Evolutionary conservation across 2,888 invertebrate genomes (phyloP), one percentile per base, ranked within the genome.

Genomic region (Halocaridina rubra): DNA sequence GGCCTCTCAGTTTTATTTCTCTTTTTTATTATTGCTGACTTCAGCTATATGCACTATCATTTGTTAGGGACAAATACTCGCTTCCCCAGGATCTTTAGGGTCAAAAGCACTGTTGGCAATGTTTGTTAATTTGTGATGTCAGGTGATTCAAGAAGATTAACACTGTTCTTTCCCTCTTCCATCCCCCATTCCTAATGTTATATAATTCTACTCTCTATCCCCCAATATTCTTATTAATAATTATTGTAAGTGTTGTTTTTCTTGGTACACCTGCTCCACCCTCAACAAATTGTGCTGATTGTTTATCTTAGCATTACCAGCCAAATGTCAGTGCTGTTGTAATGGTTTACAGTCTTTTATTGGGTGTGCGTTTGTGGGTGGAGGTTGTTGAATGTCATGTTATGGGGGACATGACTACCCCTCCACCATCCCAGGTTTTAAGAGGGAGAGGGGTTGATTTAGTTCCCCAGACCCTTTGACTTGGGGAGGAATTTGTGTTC

Each of bases 1-100:
- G 33, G 71, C 71, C 77, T 19, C 61, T 22, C 30, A 29, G 30
- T 72, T 72, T 33, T n/a, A 30, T 80, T 32, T 64, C 72, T 19
- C 72, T 33, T 72, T n/a, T 29, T 79, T 79, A 67, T 79, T 71
- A 80, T 80, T 64, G 71, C 69, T 80, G 80, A 71, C 69, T 57
- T 80, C 46, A 46, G 80, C 71, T 80, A 69, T n/a, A n/a, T 80
- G 80, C 80, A 80, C 79, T 78, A 39, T 79, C 80, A 80, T 80
- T 80, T 53, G 80, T 80, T 80, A 80, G 80, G 80, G 80, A 80
- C 69, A 59, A 80, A 80, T 80, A 80, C 80, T 80, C 80, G 80
- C 71, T 53, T 69, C 76, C 76, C 76, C 27, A 10, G 53, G 59
- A 57, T 76, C 59, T 76, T 59, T 27, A 22, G 53, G 76, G 76